A percentile compares a stretch with the other conserved stretches of the same genome.
phyloP scores from a whole-genome alignment of 2,113 vertebrate species.

The Arenaria interpres region DNA sequence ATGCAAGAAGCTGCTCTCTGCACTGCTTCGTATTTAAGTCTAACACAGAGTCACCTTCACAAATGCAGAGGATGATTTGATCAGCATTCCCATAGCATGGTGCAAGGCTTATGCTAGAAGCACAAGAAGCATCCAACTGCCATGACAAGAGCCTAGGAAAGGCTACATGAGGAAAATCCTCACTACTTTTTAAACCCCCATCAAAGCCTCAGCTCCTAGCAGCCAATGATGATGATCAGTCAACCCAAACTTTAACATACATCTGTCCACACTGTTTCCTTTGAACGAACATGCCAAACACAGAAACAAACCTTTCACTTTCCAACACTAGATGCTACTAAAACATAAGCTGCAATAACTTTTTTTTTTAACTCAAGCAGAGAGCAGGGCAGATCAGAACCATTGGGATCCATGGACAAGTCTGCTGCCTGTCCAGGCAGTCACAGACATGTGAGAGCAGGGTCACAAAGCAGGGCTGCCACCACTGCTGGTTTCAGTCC shows the following conservation, averaged over 20 bases:
- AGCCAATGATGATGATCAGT: accelerated
- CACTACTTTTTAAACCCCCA: background rate
- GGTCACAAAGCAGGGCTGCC: background rate
- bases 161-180: background rate
- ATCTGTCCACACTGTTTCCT: background rate
- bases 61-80: background rate
- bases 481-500: background rate
- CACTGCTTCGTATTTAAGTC: background rate
- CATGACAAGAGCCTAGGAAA: background rate
- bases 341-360: background rate
- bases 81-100: background rate
- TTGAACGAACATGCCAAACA: background rate
- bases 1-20: accelerated
- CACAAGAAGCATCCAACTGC: background rate
- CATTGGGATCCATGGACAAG: accelerated
- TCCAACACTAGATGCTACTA: background rate
- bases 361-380: background rate
- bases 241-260: background rate
- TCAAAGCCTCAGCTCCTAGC: background rate
- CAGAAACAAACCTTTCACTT: background rate
- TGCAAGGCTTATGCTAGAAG: background rate
- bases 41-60: background rate
- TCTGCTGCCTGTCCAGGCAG: accelerated
- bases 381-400: background rate
- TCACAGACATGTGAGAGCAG: accelerated